These are phyloP conservation scores for Reticulitermes speratus DNA, from an alignment of 1,140 invertebrate species.

Conservation along the genomic window DNA sequence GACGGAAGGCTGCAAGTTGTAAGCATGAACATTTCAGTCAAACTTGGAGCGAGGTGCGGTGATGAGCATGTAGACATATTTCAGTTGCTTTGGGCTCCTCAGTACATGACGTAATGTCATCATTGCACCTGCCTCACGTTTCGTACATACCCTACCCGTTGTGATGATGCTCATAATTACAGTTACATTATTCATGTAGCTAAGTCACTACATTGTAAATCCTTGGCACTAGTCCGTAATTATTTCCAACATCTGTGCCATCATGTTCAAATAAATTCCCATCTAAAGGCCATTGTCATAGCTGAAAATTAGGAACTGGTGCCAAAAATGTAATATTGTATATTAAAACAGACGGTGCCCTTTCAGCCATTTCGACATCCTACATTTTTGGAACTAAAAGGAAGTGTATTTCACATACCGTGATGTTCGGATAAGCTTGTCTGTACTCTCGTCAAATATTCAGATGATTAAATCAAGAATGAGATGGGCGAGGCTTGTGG, in stretches of 20 bases:
- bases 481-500: too few species aligned
- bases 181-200: not conserved
- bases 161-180: not conserved
- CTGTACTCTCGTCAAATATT: too few species aligned
- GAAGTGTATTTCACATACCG: too few species aligned
- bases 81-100: not conserved
- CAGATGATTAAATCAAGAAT: too few species aligned
- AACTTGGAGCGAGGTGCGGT: not conserved
- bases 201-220: not conserved
- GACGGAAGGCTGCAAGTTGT: not conserved
- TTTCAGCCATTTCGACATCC: too few species aligned
- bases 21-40: not conserved
- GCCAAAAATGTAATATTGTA: too few species aligned
- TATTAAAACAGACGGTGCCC: too few species aligned
- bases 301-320: too few species aligned
- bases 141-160: not conserved
- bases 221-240: not conserved
- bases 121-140: not conserved
- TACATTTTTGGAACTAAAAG: too few species aligned
- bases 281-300: too few species aligned
- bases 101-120: not conserved
- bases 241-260: not conserved
- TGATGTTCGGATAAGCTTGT: too few species aligned
- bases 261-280: too few species aligned
- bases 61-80: not conserved